Conservation (phyloP, 1,140 invertebrate genomes). For the Acromyrmex echinatior region DNA sequence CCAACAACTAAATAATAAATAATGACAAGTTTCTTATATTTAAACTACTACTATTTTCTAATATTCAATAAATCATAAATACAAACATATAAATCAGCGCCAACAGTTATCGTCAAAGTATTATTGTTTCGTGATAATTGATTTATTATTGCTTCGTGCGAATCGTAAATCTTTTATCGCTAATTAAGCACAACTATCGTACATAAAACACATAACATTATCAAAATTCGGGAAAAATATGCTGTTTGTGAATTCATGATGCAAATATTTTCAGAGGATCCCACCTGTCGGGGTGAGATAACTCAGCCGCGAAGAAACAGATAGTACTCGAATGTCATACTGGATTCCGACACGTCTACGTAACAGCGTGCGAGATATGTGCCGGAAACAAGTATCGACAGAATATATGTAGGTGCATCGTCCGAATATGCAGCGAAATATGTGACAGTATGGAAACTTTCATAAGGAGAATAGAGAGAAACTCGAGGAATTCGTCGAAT, state of each 20-base stretch:
- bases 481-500: conserved; percentile 40
- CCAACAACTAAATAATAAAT: not conserved
- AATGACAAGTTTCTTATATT: not conserved
- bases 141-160: conserved; percentile 5
- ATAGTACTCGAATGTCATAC: conserved; percentile 44
- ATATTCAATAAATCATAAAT: conserved; percentile 21
- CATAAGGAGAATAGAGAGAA: conserved; percentile 30
- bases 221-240: not conserved
- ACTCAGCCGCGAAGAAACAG: conserved; percentile 27
- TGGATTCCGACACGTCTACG: conserved; percentile 28
- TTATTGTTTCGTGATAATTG: not conserved
- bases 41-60: not conserved
- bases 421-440: conserved; percentile 49
- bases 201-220: not conserved
- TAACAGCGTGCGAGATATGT: conserved; percentile 37
- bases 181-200: not conserved
- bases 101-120: conserved; percentile 6
- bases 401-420: conserved; percentile 58
- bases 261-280: conserved; percentile 38
- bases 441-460: conserved; percentile 50
- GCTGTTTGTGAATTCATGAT: not conserved
- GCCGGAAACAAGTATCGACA: conserved; percentile 67
- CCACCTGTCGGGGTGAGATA: conserved; percentile 42
- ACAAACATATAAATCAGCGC: conserved; percentile 14
- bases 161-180: not conserved